Percentiles rank a stretch among this genome's conserved stretches.
These are phyloP conservation scores for Rhynchonema sp. DNA, from an alignment of 2,888 invertebrate genomes.

Conservation along the genomic window DNA sequence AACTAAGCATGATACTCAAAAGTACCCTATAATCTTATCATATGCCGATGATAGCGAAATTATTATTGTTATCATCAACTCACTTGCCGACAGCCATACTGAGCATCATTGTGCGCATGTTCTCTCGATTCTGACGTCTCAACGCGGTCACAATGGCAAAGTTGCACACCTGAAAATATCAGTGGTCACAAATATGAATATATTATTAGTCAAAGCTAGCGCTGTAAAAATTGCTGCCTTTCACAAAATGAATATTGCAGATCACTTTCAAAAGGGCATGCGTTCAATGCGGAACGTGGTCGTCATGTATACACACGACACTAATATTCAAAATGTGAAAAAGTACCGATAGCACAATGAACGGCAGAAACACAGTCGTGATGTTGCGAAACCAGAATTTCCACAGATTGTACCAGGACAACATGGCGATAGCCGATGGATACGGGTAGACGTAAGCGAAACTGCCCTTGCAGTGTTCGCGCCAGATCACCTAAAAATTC, in stretches of 20 bases:
- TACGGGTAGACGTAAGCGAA: not conserved
- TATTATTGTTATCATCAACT: too few species aligned
- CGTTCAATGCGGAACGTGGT: too few species aligned
- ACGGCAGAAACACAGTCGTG: not conserved
- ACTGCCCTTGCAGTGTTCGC: not conserved
- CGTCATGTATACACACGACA: too few species aligned
- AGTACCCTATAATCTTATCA: too few species aligned
- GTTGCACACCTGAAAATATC: too few species aligned
- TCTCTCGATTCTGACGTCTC: not conserved
- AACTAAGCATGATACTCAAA: too few species aligned
- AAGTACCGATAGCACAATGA: not conserved
- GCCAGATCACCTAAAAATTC: not conserved
- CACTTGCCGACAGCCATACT: slow-evolving; percentile 1
- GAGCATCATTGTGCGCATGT: slow-evolving; percentile 2
- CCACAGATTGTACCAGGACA: not conserved
- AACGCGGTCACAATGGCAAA: not conserved
- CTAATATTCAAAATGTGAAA: too few species aligned
- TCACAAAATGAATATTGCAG: too few species aligned
- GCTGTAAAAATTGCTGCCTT: not conserved
- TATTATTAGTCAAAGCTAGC: too few species aligned
- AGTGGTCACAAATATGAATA: too few species aligned
- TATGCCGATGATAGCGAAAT: too few species aligned
- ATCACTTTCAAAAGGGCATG: too few species aligned
- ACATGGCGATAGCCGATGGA: not conserved
- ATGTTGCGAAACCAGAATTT: slow-evolving; percentile 4